Conservation (phyloP, 2,797 vertebrate species). For the Coluber constrictor region DNA sequence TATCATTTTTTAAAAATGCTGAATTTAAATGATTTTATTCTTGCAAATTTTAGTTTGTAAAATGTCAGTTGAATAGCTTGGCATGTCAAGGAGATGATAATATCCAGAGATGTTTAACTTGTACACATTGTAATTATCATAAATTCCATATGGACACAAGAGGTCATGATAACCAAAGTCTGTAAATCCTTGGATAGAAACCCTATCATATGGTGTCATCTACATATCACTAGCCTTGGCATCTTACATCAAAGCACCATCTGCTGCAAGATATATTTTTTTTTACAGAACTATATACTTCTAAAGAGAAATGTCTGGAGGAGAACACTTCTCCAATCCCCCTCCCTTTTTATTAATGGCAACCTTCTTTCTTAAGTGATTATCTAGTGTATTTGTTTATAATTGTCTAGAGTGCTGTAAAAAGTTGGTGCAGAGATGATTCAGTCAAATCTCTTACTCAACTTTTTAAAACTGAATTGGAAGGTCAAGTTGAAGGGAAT, state of each 20-base stretch:
- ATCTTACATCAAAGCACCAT: slow-evolving; percentile 13
- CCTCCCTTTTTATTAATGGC: not conserved
- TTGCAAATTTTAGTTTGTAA: not conserved
- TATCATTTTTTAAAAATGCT: not conserved
- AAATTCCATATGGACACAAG: not conserved
- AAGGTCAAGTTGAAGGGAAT: not conserved
- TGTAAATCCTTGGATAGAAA: not conserved
- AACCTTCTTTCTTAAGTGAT: slow-evolving; percentile 1
- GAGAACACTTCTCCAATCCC: not conserved
- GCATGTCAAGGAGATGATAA: not conserved
- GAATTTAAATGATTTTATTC: not conserved
- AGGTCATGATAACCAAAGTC: slow-evolving; percentile 3
- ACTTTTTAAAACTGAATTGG: not conserved
- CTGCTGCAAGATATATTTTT: not conserved
- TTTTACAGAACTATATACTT: not conserved
- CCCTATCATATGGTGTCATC: not conserved
- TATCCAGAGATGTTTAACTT: not conserved
- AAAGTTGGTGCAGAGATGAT: not conserved
- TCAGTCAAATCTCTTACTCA: not conserved
- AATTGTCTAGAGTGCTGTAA: not conserved
- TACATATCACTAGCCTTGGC: slow-evolving; percentile 7
- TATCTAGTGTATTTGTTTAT: not conserved
- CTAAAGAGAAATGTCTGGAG: slow-evolving; percentile 16
- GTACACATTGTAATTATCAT: slow-evolving; percentile 1
- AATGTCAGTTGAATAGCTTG: not conserved